Conservation (phyloP, 2,113 vertebrate genomes). For the Saimiri boliviensis region DNA sequence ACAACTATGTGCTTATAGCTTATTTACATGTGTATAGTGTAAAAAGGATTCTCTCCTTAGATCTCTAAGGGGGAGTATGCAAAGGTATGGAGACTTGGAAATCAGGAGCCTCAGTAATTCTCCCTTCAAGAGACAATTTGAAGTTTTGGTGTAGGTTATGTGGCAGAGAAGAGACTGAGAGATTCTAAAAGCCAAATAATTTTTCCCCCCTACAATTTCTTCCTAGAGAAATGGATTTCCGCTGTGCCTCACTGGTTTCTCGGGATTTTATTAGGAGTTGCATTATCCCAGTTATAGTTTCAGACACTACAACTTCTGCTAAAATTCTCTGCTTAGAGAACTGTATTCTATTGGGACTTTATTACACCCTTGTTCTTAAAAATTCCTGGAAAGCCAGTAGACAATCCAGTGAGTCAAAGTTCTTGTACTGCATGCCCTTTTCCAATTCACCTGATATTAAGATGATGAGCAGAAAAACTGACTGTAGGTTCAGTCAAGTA, state of each 20-base stretch:
- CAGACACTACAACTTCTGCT: background rate
- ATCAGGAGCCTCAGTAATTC: background rate
- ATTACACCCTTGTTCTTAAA: background rate
- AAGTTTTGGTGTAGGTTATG: background rate
- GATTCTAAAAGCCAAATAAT: background rate
- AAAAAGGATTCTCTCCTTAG: background rate
- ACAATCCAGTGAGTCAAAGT: background rate
- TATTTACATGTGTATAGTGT: background rate
- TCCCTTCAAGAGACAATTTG: background rate
- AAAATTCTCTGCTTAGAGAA: constrained; percentile 1
- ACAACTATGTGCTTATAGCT: background rate
- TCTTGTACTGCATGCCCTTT: background rate
- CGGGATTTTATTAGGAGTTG: background rate
- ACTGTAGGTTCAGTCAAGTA: background rate
- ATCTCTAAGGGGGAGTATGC: background rate
- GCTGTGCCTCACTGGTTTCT: background rate
- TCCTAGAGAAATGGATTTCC: background rate
- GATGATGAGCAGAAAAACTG: background rate
- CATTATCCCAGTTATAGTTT: background rate
- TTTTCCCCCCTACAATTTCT: background rate
- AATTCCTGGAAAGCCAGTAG: background rate
- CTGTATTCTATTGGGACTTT: background rate
- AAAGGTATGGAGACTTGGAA: background rate
- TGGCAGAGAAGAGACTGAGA: background rate
- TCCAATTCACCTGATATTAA: background rate